Percentiles rank a stretch among this genome's conserved stretches.
phyloP scores from a whole-genome alignment of 2,113 vertebrate species.

The Dryoscopus gambensis region DNA sequence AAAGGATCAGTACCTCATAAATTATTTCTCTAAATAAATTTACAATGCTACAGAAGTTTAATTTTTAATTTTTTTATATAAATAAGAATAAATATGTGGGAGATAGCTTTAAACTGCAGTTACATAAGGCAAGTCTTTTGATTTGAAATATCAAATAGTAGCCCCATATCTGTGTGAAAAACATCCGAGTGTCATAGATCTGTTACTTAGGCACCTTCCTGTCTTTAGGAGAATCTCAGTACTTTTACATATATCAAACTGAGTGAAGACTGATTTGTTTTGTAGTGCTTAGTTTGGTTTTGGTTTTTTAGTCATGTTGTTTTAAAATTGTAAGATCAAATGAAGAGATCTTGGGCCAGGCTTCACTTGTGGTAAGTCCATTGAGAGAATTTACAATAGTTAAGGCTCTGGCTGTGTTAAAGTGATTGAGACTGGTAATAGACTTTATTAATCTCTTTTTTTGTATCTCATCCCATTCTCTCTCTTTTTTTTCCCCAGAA shows the following conservation, averaged over 20 bases:
- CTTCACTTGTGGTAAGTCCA: neutral
- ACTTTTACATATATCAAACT: neutral
- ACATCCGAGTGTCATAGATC: neutral
- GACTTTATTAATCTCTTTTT: neutral
- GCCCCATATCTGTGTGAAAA: neutral
- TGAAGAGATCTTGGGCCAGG: neutral
- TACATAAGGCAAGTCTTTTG: neutral
- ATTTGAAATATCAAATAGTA: neutral
- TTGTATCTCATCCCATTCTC: neutral
- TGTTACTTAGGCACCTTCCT: neutral
- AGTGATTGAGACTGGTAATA: neutral
- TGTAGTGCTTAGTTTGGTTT: neutral
- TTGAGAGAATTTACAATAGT: neutral
- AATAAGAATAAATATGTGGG: neutral
- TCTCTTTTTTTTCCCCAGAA: neutral
- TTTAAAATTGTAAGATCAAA: neutral
- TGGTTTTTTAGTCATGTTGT: neutral
- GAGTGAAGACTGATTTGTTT: neutral
- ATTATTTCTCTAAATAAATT: slow-evolving; percentile 25
- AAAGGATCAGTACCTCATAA: slow-evolving; percentile 26
- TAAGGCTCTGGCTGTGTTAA: neutral
- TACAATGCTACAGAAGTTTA: neutral
- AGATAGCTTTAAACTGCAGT: neutral
- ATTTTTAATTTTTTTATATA: neutral
- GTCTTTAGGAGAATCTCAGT: neutral